A percentile compares a stretch with the other conserved stretches of the same genome.
Evolutionary conservation across 2,888 invertebrate genomes (phyloP).

Genomic region (Margaritifera margaritifera): DNA sequence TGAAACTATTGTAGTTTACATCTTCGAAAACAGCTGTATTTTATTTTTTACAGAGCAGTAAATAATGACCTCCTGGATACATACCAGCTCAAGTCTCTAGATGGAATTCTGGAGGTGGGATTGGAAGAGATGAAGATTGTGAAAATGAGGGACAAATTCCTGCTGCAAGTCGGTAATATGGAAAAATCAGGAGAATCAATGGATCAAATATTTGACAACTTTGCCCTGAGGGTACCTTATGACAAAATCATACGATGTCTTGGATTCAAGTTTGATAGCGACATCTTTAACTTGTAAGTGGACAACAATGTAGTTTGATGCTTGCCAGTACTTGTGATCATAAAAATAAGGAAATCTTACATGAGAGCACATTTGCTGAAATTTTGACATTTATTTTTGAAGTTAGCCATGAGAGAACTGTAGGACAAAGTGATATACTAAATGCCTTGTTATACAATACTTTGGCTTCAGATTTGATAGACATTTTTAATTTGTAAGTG

Average conservation of each 20-base stretch:
- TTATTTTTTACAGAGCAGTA: conserved; percentile 67
- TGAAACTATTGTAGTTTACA: no score
- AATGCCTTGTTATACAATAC: no score
- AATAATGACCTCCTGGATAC: conserved; percentile 74
- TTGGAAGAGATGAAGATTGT: conserved; percentile 58
- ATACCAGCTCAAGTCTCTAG: conserved; percentile 74
- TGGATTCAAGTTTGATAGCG: conserved; percentile 73
- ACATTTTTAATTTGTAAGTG: no score
- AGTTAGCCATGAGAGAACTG: no score
- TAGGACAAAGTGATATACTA: no score
- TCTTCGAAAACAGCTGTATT: background rate
- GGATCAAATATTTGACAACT: conserved; percentile 65
- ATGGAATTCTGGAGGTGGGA: conserved; percentile 72
- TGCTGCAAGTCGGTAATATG: background rate
- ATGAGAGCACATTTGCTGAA: no score
- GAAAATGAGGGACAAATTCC: conserved; percentile 41
- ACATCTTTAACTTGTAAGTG: conserved; percentile 67
- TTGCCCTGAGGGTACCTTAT: conserved; percentile 72
- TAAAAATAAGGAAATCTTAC: no score
- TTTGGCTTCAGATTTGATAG: no score
- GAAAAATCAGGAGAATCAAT: background rate
- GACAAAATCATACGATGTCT: conserved; percentile 73
- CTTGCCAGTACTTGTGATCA: no score
- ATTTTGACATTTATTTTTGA: no score
- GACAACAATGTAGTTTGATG: background rate